Evolutionary conservation across 2,888 invertebrate species (phyloP).

Genomic region (Tiliacea aurago): DNA sequence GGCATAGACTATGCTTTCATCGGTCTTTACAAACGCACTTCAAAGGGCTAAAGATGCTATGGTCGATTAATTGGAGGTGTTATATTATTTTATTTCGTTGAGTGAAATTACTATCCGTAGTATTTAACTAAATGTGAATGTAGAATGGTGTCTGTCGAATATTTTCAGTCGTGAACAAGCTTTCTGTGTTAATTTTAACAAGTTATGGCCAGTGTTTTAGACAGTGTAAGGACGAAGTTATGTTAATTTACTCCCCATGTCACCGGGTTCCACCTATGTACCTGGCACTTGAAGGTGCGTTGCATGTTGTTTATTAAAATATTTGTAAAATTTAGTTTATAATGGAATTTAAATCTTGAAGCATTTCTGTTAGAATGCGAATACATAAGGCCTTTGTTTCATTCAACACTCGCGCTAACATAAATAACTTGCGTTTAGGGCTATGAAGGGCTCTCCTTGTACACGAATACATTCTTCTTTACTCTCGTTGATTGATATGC

Average conservation of each 20-base stretch:
- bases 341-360: slow-evolving; percentile 23
- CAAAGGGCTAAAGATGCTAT: slow-evolving; percentile 70
- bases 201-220: slow-evolving; percentile 83
- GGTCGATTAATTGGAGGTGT: slow-evolving; percentile 78
- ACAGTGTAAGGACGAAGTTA: slow-evolving; percentile 86
- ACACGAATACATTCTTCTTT: slow-evolving; percentile 64
- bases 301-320: slow-evolving; percentile 71
- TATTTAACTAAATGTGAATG: slow-evolving; percentile 78
- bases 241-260: slow-evolving; percentile 86
- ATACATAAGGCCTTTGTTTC: slow-evolving; percentile 65
- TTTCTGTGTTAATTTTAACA: slow-evolving; percentile 69
- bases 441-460: slow-evolving; percentile 76
- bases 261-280: slow-evolving; percentile 88
- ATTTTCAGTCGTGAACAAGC: slow-evolving; percentile 67
- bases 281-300: slow-evolving; percentile 87
- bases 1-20: slow-evolving; percentile 55
- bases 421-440: slow-evolving; percentile 77
- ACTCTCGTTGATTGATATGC: slow-evolving; percentile 59
- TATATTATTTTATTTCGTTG: slow-evolving; percentile 73
- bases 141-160: slow-evolving; percentile 74
- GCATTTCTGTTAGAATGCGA: slow-evolving; percentile 51
- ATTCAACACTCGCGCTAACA: slow-evolving; percentile 66
- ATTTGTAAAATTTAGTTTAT: slow-evolving; percentile 28
- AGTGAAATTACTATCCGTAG: slow-evolving; percentile 64
- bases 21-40: slow-evolving; percentile 64